These are phyloP conservation scores for Acleris laterana DNA, from an alignment of 2,888 invertebrate genomes.

Conservation along the genomic window DNA sequence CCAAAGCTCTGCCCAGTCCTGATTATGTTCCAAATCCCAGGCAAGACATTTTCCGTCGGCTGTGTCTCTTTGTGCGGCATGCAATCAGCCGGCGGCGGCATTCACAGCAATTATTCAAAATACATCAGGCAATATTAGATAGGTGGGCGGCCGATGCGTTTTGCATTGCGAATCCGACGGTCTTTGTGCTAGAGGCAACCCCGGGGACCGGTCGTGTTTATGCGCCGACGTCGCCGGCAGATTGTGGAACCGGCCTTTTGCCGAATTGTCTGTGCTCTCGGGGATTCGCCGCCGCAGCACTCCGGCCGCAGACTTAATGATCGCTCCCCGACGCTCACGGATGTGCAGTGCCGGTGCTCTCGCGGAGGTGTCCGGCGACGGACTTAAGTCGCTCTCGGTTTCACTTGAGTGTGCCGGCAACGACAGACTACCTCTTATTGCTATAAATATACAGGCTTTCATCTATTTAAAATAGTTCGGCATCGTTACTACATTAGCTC, in stretches of 20 bases:
- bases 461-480: too few relatives aligned
- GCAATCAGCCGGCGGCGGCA: constrained; percentile 69
- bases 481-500: too few relatives aligned
- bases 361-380: constrained; percentile 17
- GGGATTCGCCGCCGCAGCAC: constrained; percentile 57
- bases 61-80: constrained; percentile 67
- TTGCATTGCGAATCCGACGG: constrained; percentile 81
- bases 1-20: constrained; percentile 39
- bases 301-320: constrained; percentile 47
- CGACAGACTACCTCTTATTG: not conserved
- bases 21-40: constrained; percentile 54
- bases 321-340: constrained; percentile 44
- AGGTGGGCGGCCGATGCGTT: constrained; percentile 78
- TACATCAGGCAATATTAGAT: constrained; percentile 82
- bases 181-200: constrained; percentile 67
- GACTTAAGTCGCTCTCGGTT: constrained; percentile 30
- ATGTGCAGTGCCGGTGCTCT: constrained; percentile 36
- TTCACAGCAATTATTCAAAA: constrained; percentile 81
- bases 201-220: constrained; percentile 71
- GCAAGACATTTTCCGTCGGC: constrained; percentile 73
- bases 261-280: constrained; percentile 62
- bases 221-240: constrained; percentile 48
- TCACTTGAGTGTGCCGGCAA: not conserved
- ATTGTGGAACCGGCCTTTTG: constrained; percentile 70
- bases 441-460: too few relatives aligned